Conservation (phyloP, 2,888 invertebrate species). For the Corbicula japonica region DNA sequence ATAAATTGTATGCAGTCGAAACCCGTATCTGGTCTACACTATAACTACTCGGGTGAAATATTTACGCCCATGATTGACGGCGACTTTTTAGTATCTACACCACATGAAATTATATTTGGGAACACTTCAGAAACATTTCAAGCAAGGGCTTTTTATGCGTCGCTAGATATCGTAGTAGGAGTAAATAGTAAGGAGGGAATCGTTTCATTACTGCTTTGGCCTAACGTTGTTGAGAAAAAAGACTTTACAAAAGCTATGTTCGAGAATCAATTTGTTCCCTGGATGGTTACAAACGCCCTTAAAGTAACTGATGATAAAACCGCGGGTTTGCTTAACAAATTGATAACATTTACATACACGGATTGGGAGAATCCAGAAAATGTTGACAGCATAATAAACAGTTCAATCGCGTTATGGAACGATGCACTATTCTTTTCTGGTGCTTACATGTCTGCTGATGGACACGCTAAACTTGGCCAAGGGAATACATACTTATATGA, state of each 20-base stretch:
- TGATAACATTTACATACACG: conserved; percentile 37
- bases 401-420: conserved; percentile 96
- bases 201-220: conserved; percentile 17
- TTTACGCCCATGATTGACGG: conserved; percentile 29
- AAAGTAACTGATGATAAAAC: not conserved
- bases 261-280: conserved; percentile 25
- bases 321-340: not conserved
- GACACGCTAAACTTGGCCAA: conserved; percentile 89
- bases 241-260: conserved; percentile 18
- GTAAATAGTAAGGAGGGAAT: conserved; percentile 46
- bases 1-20: conserved; percentile 23
- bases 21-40: no score
- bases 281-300: not conserved
- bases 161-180: conserved; percentile 43
- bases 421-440: conserved; percentile 98
- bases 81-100: conserved; percentile 38
- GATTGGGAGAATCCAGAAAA: conserved; percentile 87
- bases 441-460: conserved; percentile 95
- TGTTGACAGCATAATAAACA: conserved; percentile 91
- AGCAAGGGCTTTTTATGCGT: conserved; percentile 46
- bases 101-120: conserved; percentile 31
- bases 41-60: no score
- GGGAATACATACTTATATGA: conserved; percentile 69
- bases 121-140: conserved; percentile 18
- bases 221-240: not conserved